Conservation (phyloP, 2,113 vertebrate species). For the Aspidoscelis tigris region DNA sequence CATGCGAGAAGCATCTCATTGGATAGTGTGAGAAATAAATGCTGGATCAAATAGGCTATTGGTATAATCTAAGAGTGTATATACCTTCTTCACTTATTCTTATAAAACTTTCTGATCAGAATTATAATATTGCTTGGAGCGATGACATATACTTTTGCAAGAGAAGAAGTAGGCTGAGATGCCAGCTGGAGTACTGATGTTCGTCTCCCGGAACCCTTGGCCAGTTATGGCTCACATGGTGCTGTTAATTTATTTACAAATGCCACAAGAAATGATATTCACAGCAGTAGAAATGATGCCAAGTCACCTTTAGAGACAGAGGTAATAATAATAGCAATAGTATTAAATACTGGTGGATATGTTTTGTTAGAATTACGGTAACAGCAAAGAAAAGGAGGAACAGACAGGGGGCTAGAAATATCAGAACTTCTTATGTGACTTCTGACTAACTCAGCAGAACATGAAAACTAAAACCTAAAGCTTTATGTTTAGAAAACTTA, state of each 20-base stretch:
- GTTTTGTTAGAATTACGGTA: background rate
- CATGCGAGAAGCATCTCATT: too few species aligned
- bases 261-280: background rate
- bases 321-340: conserved; percentile 21
- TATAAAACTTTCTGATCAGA: too few species aligned
- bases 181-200: too few species aligned
- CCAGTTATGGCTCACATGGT: too few species aligned
- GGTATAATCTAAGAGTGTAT: too few species aligned
- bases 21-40: too few species aligned
- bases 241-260: background rate
- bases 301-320: conserved; percentile 7
- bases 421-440: conserved; percentile 21
- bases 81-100: too few species aligned
- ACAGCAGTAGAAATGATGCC: conserved; percentile 9
- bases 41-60: too few species aligned
- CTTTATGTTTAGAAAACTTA: conserved; percentile 4
- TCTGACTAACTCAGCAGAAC: conserved; percentile 41
- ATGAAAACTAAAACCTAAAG: conserved; percentile 11
- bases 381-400: background rate
- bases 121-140: too few species aligned
- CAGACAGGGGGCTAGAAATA: conserved; percentile 31
- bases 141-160: too few species aligned
- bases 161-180: too few species aligned
- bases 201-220: too few species aligned
- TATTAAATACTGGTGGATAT: background rate